phyloP scores from a whole-genome alignment of 2,888 invertebrate genomes.

The Isoperla grammatica region DNA sequence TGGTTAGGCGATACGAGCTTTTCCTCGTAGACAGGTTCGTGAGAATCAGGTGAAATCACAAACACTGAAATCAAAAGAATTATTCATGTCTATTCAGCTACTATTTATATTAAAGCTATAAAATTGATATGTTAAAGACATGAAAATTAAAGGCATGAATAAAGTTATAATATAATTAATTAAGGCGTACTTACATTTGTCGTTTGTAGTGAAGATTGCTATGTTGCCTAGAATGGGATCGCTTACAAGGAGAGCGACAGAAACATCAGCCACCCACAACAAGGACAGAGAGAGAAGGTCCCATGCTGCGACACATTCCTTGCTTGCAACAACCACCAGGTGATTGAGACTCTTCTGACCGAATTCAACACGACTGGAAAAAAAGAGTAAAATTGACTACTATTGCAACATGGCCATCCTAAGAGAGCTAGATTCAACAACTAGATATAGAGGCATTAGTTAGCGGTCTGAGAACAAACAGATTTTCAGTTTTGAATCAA shows the following conservation, averaged over 20 bases:
- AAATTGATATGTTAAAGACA: too few species aligned
- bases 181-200: constrained; percentile 52
- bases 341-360: constrained; percentile 53
- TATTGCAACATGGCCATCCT: too few species aligned
- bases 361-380: constrained; percentile 50
- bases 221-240: constrained; percentile 62
- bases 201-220: constrained; percentile 59
- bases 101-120: too few species aligned
- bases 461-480: too few species aligned
- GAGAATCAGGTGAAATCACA: constrained; percentile 56
- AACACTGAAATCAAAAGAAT: constrained; percentile 48
- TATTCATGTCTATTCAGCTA: too few species aligned
- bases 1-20: constrained; percentile 37
- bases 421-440: too few species aligned
- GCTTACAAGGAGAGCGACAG: constrained; percentile 46
- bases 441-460: too few species aligned
- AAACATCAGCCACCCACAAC: constrained; percentile 59
- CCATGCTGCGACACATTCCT: constrained; percentile 61
- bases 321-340: constrained; percentile 53
- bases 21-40: constrained; percentile 50
- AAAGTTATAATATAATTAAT: constrained; percentile 1
- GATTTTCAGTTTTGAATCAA: too few species aligned
- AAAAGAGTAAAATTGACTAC: too few species aligned
- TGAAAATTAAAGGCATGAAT: background rate
- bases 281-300: constrained; percentile 63